A percentile compares a stretch with the other conserved stretches of the same genome.
These are phyloP conservation scores for Mycetomoellerius zeteki DNA, from an alignment of 1,140 invertebrate species.

Conservation along the genomic window DNA sequence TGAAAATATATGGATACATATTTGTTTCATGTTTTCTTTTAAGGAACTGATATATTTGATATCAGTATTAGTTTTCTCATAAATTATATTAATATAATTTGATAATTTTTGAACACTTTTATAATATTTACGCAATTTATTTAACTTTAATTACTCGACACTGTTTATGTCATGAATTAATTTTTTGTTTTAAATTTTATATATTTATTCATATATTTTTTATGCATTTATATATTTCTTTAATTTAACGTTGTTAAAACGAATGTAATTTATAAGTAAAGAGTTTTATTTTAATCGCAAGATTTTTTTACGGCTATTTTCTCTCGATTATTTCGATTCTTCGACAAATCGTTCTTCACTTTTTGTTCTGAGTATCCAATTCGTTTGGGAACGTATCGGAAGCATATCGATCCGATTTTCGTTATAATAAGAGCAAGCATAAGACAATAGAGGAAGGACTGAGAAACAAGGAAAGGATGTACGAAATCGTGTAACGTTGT, in stretches of 20 bases:
- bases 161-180: background rate
- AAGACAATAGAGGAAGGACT: background rate
- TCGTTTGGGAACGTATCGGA: background rate
- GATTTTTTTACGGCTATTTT: background rate
- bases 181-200: background rate
- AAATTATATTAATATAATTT: background rate
- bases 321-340: slow-evolving; percentile 34
- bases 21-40: background rate
- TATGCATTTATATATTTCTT: background rate
- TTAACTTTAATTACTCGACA: background rate
- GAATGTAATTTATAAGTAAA: background rate
- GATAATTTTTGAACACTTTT: background rate
- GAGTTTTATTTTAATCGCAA: too few species aligned
- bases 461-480: slow-evolving; percentile 28
- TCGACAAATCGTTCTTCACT: slow-evolving; percentile 32
- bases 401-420: background rate
- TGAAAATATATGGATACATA: background rate
- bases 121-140: background rate
- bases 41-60: background rate
- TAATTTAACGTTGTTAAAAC: background rate
- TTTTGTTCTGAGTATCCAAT: background rate
- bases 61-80: background rate
- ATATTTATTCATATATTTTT: background rate
- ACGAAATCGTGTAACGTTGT: slow-evolving; percentile 58
- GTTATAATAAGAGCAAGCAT: slow-evolving; percentile 51